Conservation (phyloP, 2,888 invertebrate species). For the Gerris lacustris region DNA sequence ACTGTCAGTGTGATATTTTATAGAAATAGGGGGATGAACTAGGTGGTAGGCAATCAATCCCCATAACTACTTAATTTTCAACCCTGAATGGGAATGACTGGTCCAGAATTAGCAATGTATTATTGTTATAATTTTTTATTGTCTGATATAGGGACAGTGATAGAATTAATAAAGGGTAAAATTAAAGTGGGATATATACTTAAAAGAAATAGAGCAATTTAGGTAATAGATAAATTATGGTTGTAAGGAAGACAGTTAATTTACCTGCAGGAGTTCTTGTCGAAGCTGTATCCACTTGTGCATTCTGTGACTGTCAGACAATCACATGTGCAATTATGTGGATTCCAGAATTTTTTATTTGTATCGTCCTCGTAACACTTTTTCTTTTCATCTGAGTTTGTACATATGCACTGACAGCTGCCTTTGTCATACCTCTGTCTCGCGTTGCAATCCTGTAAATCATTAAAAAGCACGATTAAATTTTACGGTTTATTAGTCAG, state of each 20-base stretch:
- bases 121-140: too few relatives aligned
- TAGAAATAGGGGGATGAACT: too few relatives aligned
- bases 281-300: slow-evolving; percentile 48
- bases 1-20: too few relatives aligned
- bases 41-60: too few relatives aligned
- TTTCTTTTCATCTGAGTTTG: slow-evolving; percentile 46
- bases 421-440: slow-evolving; percentile 46
- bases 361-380: slow-evolving; percentile 44
- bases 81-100: too few relatives aligned
- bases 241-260: not conserved
- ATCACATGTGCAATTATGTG: slow-evolving; percentile 45
- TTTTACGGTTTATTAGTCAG: not conserved
- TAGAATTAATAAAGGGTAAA: too few relatives aligned
- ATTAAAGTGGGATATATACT: too few relatives aligned
- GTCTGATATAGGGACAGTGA: too few relatives aligned
- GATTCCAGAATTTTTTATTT: slow-evolving; percentile 48
- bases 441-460: slow-evolving; percentile 44
- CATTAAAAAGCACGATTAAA: slow-evolving; percentile 11
- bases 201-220: too few relatives aligned
- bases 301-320: slow-evolving; percentile 46
- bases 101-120: too few relatives aligned
- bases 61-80: too few relatives aligned
- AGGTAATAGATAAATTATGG: too few relatives aligned
- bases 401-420: slow-evolving; percentile 50
- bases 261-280: slow-evolving; percentile 45